Evolutionary conservation across 2,113 vertebrate species (phyloP), one percentile per base, ranked within the genome.

Genomic region (Dasyurus viverrinus): DNA sequence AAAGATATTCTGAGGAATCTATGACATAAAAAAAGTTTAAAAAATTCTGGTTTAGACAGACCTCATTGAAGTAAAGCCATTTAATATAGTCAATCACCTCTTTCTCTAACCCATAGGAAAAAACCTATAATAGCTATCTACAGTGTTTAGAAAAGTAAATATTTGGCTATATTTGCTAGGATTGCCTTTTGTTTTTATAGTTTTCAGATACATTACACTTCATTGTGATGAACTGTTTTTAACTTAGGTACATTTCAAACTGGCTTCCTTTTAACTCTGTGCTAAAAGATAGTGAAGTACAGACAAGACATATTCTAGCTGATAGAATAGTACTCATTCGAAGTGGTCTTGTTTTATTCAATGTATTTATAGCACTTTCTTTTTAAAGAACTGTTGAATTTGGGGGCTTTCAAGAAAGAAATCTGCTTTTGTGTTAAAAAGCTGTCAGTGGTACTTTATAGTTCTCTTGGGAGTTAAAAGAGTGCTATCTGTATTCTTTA

Each of bases 401-500:
- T 95, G 19, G 24, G 95, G 60, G 42, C 60, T 97, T 94, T 95
- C 93, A 97, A 89, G 53, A 93, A 96, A 94, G 93, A 93, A 91
- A 90, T 95, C 94, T 94, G 57, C 89, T 95, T 1, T 22, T 55
- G 24, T 68, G 93, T 96, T 94, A 92, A 95, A 96, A 94, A 96
- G 93, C 93, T 96, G 92, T 68, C 96, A 94, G 92, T 92, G 7
- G n/a, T 92, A 22, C 36, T 89, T 1, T 50, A 55, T 95, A 68
- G 76, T 95, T 96, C 92, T 95, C 93, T 55, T 24, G 22, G 50
- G 95, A 97, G 6, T 95, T 48, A 47, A 47, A 76, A 93, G 90
- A 42, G 48, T 25, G 91, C 92, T 97, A 42, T 96, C 95, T 92
- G 90, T 91, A 94, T 97, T 96, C 68, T 55, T 97, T 96, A 93